These are phyloP conservation scores for Peribatodes rhomboidaria DNA, from an alignment of 2,888 invertebrate genomes.

Conservation along the genomic window DNA sequence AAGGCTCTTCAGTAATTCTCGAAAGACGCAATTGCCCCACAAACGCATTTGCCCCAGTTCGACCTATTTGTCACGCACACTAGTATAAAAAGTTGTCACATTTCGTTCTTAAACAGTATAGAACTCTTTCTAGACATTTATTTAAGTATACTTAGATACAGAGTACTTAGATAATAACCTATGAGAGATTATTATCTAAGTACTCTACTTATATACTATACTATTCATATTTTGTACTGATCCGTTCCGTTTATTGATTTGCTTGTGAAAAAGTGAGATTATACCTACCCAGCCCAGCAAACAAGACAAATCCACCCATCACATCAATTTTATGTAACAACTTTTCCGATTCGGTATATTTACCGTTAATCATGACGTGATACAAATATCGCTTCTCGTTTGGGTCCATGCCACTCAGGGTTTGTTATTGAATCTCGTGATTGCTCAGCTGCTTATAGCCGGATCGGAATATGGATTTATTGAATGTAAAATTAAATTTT, in stretches of 20 bases:
- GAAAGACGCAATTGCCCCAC: no score
- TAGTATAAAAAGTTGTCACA: no score
- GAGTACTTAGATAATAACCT: no score
- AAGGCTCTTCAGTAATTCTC: no score
- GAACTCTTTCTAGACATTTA: no score
- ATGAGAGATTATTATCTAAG: no score
- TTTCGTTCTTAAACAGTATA: no score
- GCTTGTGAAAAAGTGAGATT: neutral
- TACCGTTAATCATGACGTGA: slow-evolving; percentile 25
- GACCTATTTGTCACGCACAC: no score
- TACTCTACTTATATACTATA: no score
- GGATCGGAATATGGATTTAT: slow-evolving; percentile 21
- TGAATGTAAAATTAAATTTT: slow-evolving; percentile 15
- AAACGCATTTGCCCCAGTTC: no score
- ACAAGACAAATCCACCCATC: slow-evolving; percentile 17
- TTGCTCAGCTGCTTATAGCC: slow-evolving; percentile 12
- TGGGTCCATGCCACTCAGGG: slow-evolving; percentile 1
- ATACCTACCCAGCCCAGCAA: neutral
- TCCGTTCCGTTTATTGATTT: neutral
- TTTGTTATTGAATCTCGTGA: slow-evolving; percentile 23
- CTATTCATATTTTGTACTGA: no score
- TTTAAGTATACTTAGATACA: no score
- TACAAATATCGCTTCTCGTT: slow-evolving; percentile 15
- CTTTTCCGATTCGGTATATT: slow-evolving; percentile 18
- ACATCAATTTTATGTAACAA: slow-evolving; percentile 26